Base-by-base conservation (phyloP, 37 sponge, comb jelly and placozoan species). In the Ianthella basta region DNA sequence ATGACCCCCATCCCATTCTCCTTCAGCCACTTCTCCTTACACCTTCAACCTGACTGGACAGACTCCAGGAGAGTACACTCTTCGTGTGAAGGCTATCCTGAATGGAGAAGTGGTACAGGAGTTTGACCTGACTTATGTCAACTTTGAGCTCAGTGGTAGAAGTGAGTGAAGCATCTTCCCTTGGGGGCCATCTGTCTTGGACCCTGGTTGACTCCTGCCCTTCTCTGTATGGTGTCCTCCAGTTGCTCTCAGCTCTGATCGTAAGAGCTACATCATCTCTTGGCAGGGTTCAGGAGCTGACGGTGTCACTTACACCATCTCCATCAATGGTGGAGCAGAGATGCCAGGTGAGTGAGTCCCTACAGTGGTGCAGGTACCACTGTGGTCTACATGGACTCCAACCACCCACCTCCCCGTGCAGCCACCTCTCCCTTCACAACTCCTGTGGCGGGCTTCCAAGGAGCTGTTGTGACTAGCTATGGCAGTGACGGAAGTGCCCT, bases 271-370 rank as follows among this genome's bases (percentile, higher is more conserved):
- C 27, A 32, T 69, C 34, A 35, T 30, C 32, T 69, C 34, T 33
- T 69, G 18, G 34, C 3, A 3, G 8, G 29, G 70, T 30, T 6
- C 70, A 69, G 33, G 35, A 69, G 70, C 34, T 1, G 35, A 13
- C 4, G 70, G 70, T 69, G 70, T 30, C 34, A 69, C 35, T 30
- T 69, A 69, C 70, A 69, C 29, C 15, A 34, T 30, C 34, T 69
- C 70, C 12, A 4, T 69, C 18, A 69, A 69, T 69, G 70, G 70
- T 34, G 70, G 70, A 69, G 33, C 70, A 1, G 33, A 24, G 32
- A 4, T 30, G 29, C 1, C 70, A 16, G 29, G 70, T 69, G 70
- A 69, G 70, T 69, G 4, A 61, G 19, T 30, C 6, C 3, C 18
- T 69, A 30, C 34, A 1, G 4, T 35, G 18, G 34, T 69, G 33